A percentile compares a stretch with the other conserved stretches of the same genome.
phyloP scores from a whole-genome alignment of 2,113 vertebrate genomes.

The Acrocephalus arundinaceus region DNA sequence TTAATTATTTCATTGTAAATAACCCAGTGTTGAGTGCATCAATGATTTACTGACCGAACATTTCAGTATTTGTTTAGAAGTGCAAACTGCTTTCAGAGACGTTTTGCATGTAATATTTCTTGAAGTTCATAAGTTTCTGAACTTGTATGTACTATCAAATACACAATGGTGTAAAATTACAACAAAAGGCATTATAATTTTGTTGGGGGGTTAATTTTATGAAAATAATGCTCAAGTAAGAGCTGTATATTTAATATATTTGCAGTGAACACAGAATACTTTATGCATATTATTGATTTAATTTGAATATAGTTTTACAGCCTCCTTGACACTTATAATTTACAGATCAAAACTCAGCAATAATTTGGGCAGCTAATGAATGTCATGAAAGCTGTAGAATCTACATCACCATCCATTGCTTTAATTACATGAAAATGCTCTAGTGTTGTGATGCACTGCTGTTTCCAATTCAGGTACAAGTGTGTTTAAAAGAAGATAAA shows the following conservation, averaged over 20 bases:
- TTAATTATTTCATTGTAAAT: slow-evolving; percentile 93
- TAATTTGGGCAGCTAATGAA: slow-evolving; percentile 99
- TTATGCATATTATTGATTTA: slow-evolving; percentile 94
- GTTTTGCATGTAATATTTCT: slow-evolving; percentile 98
- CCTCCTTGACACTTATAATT: slow-evolving; percentile 94
- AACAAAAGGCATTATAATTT: slow-evolving; percentile 98
- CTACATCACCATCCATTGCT: slow-evolving; percentile 81
- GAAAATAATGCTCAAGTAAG: slow-evolving; percentile 89
- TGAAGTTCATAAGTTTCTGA: slow-evolving; percentile 91
- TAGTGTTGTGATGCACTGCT: slow-evolving; percentile 84
- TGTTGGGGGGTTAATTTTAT: slow-evolving; percentile 98
- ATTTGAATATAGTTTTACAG: slow-evolving; percentile 97
- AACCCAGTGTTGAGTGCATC: slow-evolving; percentile 94
- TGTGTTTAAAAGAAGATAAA: slow-evolving; percentile 80
- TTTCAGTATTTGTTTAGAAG: slow-evolving; percentile 97
- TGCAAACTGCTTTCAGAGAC: slow-evolving; percentile 96
- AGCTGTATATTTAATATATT: slow-evolving; percentile 99
- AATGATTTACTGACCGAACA: slow-evolving; percentile 88
- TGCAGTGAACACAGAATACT: slow-evolving; percentile 93
- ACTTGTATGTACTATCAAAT: slow-evolving; percentile 90
- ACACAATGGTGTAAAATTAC: slow-evolving; percentile 94
- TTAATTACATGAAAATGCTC: slow-evolving; percentile 82
- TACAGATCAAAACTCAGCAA: slow-evolving; percentile 99
- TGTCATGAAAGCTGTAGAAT: slow-evolving; percentile 99
- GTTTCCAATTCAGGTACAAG: slow-evolving; percentile 87